Percentiles rank a stretch among this genome's conserved stretches.
Conservation (phyloP, 2,113 vertebrate genomes). For the Microtus richardsoni region DNA sequence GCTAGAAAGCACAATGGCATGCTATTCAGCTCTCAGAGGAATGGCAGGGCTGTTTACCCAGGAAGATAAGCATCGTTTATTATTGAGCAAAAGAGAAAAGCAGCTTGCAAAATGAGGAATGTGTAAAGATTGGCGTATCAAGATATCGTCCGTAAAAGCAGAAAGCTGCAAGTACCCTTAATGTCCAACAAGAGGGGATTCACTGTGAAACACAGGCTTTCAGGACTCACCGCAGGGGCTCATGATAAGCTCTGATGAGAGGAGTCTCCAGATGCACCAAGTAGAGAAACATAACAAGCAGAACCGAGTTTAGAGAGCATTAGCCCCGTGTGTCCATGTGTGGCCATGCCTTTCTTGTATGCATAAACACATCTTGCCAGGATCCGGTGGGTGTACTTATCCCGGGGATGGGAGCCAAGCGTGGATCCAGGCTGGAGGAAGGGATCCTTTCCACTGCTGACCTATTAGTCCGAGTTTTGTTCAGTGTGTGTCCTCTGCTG, state of each 20-base stretch:
- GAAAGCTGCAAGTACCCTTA: background rate
- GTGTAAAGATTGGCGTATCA: background rate
- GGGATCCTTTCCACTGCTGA: background rate
- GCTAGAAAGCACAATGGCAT: background rate
- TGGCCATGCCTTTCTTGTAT: background rate
- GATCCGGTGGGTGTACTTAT: background rate
- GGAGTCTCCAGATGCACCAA: background rate
- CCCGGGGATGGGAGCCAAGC: background rate
- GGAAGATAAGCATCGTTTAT: slow-evolving; percentile 6
- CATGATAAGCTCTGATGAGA: background rate
- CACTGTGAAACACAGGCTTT: background rate
- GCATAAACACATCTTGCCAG: background rate
- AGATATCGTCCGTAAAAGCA: background rate
- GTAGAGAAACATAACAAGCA: background rate
- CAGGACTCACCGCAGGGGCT: background rate
- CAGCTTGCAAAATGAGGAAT: background rate
- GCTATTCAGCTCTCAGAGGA: background rate
- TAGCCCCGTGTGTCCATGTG: too few species aligned
- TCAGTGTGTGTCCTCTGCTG: background rate
- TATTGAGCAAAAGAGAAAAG: slow-evolving; percentile 20
- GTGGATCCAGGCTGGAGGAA: background rate
- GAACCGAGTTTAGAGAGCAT: background rate
- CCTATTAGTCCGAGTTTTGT: background rate
- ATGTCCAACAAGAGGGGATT: background rate
- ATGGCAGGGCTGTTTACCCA: background rate